Evolutionary conservation across 1,140 invertebrate genomes (phyloP), one percentile per base, ranked within the genome.

Genomic region (Tyrophagus putrescentiae): DNA sequence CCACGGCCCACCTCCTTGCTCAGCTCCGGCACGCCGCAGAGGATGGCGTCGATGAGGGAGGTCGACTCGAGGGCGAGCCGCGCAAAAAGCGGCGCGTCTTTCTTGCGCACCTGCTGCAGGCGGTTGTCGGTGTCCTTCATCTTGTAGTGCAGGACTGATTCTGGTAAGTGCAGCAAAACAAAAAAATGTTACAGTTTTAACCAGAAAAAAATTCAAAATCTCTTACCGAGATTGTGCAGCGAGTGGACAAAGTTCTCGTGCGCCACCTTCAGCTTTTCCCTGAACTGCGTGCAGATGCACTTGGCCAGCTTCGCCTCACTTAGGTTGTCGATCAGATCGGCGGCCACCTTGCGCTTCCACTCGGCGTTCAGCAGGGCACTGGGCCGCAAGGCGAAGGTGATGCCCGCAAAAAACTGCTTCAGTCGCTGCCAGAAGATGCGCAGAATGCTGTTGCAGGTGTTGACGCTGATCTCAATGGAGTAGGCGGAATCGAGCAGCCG

Each of bases 1-100:
- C 88, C 88, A 29, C 87, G 76, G 1, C 87, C 88, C 36, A 92
- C 85, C 73, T 92, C 87, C 63, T 81, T 77, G 1, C 81, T 82
- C 31, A 84, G 76, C 62, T 82, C 77, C 0, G 87, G 87, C 72
- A 84, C 82, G 1, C 87, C 79, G 72, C 82, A 82, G 60, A 82
- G 72, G 1, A 88, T 76, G 39, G 81, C 75, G 70, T 91, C 87
- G 66, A 80, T 82, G 67, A 90, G 79, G 0, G 86, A 89, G 1
- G 83, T 87, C 57, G 84, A 86, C 71, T 91, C 86, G 3, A 92
- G 71, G 3, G 85, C 83, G n/a, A 89, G 72, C 52, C 84, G 80
- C 0, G 88, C 87, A 57, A 91, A 77, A 60, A 79, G 74, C 0
- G 87, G 88, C 0, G 87, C 85, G 70, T 87, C 80, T 64, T 79